Conservation (phyloP, 2,888 invertebrate genomes). For the Aspidiotus destructor region DNA sequence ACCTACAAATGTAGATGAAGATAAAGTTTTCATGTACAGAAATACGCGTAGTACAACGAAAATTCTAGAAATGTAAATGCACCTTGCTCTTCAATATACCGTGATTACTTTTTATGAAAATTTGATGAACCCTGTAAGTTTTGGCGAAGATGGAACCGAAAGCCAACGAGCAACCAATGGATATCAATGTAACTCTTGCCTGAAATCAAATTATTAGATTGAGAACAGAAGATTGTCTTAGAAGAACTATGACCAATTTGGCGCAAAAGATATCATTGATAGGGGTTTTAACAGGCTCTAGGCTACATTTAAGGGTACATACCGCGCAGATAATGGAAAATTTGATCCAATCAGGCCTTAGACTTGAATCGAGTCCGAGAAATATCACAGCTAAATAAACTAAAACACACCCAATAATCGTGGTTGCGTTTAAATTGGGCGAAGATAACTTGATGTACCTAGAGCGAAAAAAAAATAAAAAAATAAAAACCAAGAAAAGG, state of each 20-base stretch:
- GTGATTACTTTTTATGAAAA: slow-evolving; percentile 72
- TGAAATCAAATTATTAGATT: slow-evolving; percentile 47
- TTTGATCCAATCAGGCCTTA: slow-evolving; percentile 56
- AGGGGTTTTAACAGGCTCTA: too few relatives aligned
- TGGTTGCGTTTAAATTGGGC: slow-evolving; percentile 83
- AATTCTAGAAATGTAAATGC: slow-evolving; percentile 21
- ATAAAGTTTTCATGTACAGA: neutral
- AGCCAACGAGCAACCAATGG: slow-evolving; percentile 81
- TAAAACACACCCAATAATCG: slow-evolving; percentile 75
- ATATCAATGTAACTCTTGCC: slow-evolving; percentile 78
- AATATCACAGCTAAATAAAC: slow-evolving; percentile 59
- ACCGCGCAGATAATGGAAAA: slow-evolving; percentile 80
- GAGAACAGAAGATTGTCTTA: too few relatives aligned
- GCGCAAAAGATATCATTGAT: too few relatives aligned
- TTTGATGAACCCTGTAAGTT: slow-evolving; percentile 83
- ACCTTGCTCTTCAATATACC: slow-evolving; percentile 78
- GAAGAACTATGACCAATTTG: too few relatives aligned
- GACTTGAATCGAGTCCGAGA: slow-evolving; percentile 74
- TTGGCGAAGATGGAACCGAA: slow-evolving; percentile 94
- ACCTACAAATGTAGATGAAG: slow-evolving; percentile 46
- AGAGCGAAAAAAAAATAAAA: slow-evolving; percentile 36
- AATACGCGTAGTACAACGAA: neutral
- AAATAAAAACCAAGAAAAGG: neutral
- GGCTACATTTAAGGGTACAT: slow-evolving; percentile 43
- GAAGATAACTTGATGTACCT: slow-evolving; percentile 87